These are phyloP conservation scores for Ranitomeya imitator DNA, from an alignment of 2,113 vertebrate genomes.

Conservation along the genomic window DNA sequence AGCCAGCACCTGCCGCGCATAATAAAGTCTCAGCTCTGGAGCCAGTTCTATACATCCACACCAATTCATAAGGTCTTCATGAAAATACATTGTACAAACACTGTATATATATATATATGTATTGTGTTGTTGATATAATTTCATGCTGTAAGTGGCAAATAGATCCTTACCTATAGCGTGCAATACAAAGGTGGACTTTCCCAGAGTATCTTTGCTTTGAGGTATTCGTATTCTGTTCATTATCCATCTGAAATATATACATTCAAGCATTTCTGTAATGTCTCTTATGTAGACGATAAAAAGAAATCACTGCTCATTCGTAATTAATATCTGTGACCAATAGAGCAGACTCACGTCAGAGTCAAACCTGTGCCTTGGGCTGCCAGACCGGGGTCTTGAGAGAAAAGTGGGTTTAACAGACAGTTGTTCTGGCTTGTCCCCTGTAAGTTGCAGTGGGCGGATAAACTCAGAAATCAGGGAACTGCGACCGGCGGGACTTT, in stretches of 20 bases:
- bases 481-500: conserved; percentile 75
- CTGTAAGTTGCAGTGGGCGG: conserved; percentile 80
- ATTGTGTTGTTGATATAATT: background rate
- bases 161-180: conserved; percentile 87
- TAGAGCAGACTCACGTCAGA: conserved; percentile 80
- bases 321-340: background rate
- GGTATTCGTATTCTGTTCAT: conserved; percentile 83
- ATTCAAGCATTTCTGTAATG: background rate
- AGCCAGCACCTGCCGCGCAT: no score
- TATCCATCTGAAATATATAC: conserved; percentile 82
- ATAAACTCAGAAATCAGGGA: conserved; percentile 85
- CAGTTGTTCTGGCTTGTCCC: conserved; percentile 84
- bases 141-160: background rate
- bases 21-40: no score
- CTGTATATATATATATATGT: no score
- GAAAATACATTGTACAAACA: background rate
- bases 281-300: background rate
- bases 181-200: conserved; percentile 93
- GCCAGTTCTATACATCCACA: no score
- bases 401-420: conserved; percentile 87
- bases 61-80: no score
- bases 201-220: conserved; percentile 90
- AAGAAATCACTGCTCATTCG: background rate
- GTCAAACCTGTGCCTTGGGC: conserved; percentile 82
- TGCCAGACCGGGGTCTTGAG: conserved; percentile 73